Conservation (phyloP, 2,113 vertebrate species). For the Dipodomys ordii region DNA sequence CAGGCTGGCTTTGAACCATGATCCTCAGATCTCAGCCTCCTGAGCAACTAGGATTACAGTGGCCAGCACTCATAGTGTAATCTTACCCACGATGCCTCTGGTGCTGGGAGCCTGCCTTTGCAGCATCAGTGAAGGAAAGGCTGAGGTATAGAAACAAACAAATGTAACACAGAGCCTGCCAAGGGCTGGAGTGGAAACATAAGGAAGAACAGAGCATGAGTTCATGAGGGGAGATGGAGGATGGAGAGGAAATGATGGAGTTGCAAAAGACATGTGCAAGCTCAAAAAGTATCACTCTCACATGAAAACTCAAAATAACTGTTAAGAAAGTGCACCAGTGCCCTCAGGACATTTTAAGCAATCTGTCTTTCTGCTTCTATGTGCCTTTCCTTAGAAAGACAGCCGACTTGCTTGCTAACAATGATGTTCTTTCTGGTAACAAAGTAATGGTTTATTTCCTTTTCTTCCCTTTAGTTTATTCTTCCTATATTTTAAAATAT, state of each 20-base stretch:
- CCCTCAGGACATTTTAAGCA: neutral
- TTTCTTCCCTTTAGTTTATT: neutral
- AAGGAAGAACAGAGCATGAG: neutral
- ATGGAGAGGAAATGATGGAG: neutral
- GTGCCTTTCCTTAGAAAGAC: neutral
- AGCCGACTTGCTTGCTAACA: neutral
- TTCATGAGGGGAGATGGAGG: neutral
- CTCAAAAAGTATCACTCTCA: neutral
- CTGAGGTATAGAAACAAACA: neutral
- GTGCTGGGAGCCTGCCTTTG: neutral
- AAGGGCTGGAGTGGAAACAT: neutral
- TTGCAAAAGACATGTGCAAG: too few relatives aligned
- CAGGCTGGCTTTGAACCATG: too few relatives aligned
- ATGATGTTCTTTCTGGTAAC: neutral
- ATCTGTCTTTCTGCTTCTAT: neutral
- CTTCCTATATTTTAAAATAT: slow-evolving; percentile 46
- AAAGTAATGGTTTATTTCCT: slow-evolving; percentile 23
- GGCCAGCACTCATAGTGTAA: neutral
- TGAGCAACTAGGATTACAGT: too few relatives aligned
- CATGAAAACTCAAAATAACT: slow-evolving; percentile 16
- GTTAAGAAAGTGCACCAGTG: slow-evolving; percentile 7
- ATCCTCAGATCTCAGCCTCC: too few relatives aligned
- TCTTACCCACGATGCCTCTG: neutral
- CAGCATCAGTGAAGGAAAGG: neutral
- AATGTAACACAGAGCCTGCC: neutral